phyloP scores from a whole-genome alignment of 2,113 vertebrate genomes.

The Zapornia atra region DNA sequence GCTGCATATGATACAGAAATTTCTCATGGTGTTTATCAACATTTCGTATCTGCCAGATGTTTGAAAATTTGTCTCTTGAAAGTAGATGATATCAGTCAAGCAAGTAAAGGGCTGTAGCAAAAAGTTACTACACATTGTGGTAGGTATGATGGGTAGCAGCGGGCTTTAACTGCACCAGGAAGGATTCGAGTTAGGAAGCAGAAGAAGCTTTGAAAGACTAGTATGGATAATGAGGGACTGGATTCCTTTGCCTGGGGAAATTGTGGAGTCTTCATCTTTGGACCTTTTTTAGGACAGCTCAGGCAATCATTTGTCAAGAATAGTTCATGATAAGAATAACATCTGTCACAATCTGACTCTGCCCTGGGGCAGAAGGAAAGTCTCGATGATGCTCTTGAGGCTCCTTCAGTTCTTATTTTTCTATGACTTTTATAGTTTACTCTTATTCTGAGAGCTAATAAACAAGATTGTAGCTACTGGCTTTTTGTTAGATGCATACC shows the following conservation, averaged over 20 bases:
- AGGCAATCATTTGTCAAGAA: background rate
- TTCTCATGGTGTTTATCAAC: background rate
- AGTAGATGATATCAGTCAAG: background rate
- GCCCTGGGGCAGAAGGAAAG: background rate
- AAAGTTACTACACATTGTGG: background rate
- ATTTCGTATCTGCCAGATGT: background rate
- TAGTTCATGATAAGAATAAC: background rate
- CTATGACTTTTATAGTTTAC: background rate
- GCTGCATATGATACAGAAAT: background rate
- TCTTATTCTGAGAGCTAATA: background rate
- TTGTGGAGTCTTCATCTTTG: background rate
- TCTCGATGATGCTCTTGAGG: background rate
- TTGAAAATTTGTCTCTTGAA: background rate
- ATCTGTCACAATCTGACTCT: background rate
- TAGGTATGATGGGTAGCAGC: background rate
- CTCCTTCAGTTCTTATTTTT: background rate
- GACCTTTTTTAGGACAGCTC: background rate
- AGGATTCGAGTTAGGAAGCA: background rate
- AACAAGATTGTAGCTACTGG: background rate
- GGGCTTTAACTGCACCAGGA: background rate
- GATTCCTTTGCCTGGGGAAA: background rate
- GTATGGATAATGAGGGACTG: background rate
- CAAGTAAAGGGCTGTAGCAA: background rate
- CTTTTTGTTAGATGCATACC: background rate
- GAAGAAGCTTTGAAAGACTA: background rate